Evolutionary conservation across 1,140 invertebrate species (phyloP).

Genomic region (Drosophila funebris): DNA sequence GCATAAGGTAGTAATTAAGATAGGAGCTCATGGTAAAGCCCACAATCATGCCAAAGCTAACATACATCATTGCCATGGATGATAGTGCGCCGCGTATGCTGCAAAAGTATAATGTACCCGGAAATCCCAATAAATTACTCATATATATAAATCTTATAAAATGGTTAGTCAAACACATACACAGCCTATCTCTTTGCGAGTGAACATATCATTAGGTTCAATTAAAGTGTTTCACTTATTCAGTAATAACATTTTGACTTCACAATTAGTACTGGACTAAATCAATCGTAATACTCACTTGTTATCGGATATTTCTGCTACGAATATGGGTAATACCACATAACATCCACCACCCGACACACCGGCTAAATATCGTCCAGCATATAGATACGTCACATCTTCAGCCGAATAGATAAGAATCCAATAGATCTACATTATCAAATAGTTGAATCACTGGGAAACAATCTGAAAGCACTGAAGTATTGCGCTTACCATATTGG

Average conservation of each 20-base stretch:
- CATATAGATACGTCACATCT: constrained; percentile 72
- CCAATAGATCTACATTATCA: constrained; percentile 57
- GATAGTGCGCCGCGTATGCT: constrained; percentile 68
- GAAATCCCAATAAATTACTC: background rate
- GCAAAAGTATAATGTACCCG: background rate
- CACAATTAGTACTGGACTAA: background rate
- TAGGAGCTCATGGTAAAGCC: constrained; percentile 56
- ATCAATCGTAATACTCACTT: constrained; percentile 45
- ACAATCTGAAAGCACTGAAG: background rate
- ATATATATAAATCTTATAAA: background rate
- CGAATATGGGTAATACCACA: constrained; percentile 66
- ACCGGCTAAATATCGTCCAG: constrained; percentile 82
- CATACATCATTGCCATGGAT: constrained; percentile 66
- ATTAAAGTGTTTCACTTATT: constrained; percentile 1
- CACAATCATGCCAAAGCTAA: constrained; percentile 61
- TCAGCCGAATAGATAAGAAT: constrained; percentile 65
- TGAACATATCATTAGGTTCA: background rate
- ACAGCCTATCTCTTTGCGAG: constrained; percentile 9
- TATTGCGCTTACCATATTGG: constrained; percentile 57
- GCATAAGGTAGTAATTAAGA: constrained; percentile 65
- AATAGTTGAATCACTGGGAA: constrained; percentile 36
- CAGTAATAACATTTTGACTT: background rate
- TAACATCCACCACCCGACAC: constrained; percentile 73
- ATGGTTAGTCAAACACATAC: constrained; percentile 6
- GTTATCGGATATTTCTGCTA: constrained; percentile 75